These are phyloP conservation scores for Lacanobia oleracea DNA, from an alignment of 2,888 invertebrate species.

Conservation along the genomic window DNA sequence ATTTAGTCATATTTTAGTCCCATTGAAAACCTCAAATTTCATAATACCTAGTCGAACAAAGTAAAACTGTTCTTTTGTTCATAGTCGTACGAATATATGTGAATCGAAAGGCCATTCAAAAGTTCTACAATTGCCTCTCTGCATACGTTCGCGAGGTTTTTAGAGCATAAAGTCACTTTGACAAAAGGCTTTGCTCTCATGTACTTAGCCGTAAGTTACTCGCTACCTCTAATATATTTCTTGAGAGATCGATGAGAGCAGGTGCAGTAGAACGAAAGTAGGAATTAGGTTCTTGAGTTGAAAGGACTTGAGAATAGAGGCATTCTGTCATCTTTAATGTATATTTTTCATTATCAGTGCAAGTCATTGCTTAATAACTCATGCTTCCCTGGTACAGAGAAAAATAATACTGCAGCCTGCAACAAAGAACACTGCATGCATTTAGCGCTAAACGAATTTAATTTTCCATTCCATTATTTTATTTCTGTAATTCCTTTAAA, in stretches of 20 bases:
- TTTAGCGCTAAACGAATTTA: too few relatives aligned
- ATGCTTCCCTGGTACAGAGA: too few relatives aligned
- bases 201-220: conserved; percentile 5
- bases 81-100: neutral
- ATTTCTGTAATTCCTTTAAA: too few relatives aligned
- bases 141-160: conserved; percentile 36
- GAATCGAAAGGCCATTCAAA: conserved; percentile 28
- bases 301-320: neutral
- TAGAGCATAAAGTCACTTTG: conserved; percentile 30
- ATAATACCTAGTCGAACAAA: conserved; percentile 6
- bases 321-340: too few relatives aligned
- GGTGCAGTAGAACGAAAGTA: neutral
- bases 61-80: conserved; percentile 25
- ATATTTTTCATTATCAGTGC: too few relatives aligned
- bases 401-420: neutral
- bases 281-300: neutral
- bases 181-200: conserved; percentile 19
- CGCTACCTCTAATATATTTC: conserved; percentile 6
- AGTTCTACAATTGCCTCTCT: conserved; percentile 31
- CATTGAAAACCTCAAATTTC: neutral
- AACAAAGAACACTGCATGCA: too few relatives aligned
- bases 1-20: neutral
- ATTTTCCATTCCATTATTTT: too few relatives aligned
- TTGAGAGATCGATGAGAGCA: conserved; percentile 8
- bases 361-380: too few relatives aligned